phyloP scores from a whole-genome alignment of 2,797 vertebrate genomes.

The Pseudopleuronectes americanus region DNA sequence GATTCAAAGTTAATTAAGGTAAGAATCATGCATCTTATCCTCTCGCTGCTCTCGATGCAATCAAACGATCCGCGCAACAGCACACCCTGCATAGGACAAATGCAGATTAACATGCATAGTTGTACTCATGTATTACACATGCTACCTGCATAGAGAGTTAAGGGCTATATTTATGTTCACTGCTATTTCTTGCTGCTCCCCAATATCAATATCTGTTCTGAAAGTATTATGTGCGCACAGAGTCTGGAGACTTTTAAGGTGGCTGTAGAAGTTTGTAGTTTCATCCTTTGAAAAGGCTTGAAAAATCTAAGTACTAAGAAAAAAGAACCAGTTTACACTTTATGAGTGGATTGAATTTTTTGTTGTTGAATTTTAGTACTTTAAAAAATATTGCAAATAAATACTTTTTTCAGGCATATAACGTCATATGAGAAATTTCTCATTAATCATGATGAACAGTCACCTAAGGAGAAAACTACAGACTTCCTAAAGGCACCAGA shows the following conservation, averaged over 20 bases:
- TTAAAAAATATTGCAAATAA: no score
- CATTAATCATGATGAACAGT: neutral
- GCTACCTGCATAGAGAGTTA: slow-evolving; percentile 41
- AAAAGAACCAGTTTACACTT: no score
- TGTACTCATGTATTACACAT: slow-evolving; percentile 33
- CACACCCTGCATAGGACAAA: slow-evolving; percentile 20
- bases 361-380: no score
- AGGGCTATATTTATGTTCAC: slow-evolving; percentile 65
- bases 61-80: slow-evolving; percentile 19
- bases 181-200: slow-evolving; percentile 21
- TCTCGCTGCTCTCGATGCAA: slow-evolving; percentile 24
- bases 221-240: neutral
- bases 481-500: no score
- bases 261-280: neutral
- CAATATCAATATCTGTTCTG: neutral
- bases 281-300: neutral
- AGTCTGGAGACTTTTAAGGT: slow-evolving; percentile 1
- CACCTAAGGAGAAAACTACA: neutral
- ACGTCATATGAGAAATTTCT: no score
- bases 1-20: slow-evolving; percentile 41
- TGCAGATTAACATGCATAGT: slow-evolving; percentile 20
- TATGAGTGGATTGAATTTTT: no score
- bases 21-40: slow-evolving; percentile 46
- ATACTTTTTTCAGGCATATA: no score
- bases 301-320: neutral